Percentiles rank a stretch among this genome's conserved stretches.
These are phyloP conservation scores for Trichopria drosophilae DNA, from an alignment of 2,888 invertebrate species.

Conservation along the genomic window DNA sequence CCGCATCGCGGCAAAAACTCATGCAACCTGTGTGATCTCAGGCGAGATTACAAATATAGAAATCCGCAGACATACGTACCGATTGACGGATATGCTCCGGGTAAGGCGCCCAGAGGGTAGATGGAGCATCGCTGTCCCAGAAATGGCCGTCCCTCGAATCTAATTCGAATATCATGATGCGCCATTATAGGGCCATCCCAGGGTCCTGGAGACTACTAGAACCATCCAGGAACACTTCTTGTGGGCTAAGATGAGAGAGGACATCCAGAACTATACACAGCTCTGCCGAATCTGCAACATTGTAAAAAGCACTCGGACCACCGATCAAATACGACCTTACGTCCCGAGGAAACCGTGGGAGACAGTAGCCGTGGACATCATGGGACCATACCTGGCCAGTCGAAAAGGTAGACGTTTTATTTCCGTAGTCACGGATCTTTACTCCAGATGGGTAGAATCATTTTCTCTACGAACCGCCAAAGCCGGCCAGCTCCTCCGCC, in stretches of 20 bases:
- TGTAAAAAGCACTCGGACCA: neutral
- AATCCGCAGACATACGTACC: too few species aligned
- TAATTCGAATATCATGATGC: too few species aligned
- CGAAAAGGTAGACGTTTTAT: constrained; percentile 18
- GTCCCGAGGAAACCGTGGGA: constrained; percentile 12
- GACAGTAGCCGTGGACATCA: constrained; percentile 16
- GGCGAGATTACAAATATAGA: too few species aligned
- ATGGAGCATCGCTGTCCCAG: too few species aligned
- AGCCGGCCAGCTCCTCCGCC: neutral
- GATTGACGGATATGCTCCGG: too few species aligned
- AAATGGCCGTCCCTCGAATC: too few species aligned
- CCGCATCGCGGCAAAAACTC: too few species aligned
- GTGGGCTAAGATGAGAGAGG: too few species aligned
- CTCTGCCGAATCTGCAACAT: neutral
- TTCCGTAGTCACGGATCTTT: constrained; percentile 36
- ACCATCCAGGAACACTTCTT: neutral
- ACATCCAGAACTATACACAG: neutral
- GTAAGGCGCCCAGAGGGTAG: too few species aligned
- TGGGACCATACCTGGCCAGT: constrained; percentile 22
- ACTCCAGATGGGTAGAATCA: constrained; percentile 38
- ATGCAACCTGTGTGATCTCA: too few species aligned
- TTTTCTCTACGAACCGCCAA: constrained; percentile 21
- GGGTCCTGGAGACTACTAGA: neutral
- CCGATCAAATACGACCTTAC: neutral
- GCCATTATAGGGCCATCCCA: too few species aligned